Evolutionary conservation across 1,140 invertebrate species (phyloP), one percentile per base, ranked within the genome.

Genomic region (Andrena cerasifolii): DNA sequence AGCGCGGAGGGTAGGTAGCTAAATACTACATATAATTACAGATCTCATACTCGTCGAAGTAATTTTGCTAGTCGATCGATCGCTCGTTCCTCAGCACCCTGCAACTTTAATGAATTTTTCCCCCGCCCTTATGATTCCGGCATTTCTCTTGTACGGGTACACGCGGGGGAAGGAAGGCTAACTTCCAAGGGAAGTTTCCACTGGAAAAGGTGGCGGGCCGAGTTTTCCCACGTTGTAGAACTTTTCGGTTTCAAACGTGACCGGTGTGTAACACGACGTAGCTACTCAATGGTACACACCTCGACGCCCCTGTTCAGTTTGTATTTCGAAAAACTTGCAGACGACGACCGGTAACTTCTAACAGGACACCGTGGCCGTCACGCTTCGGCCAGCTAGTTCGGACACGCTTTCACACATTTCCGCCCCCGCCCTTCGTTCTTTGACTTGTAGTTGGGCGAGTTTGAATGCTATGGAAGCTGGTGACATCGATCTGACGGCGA

Each of bases 191-290:
- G 36, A 74, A 74, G 16, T 65, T 65, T 31, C 51, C 24, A 12
- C 45, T n/a, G n/a, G n/a, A n/a, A n/a, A n/a, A n/a, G n/a, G n/a
- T n/a, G 49, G 36, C 36, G 49, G 10, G 4, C 14, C n/a, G 45
- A 53, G 59, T 28, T 65, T 16, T n/a, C n/a, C 47, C 5, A 51
- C 5, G 33, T 24, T 54, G 36, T 54, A 54, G 33, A 74, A 74
- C 61, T 74, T 74, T 74, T 66, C 71, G 71, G 65, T 74, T 54
- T 74, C 59, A 54, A 53, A 74, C 71, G 71, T 74, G 71, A 74
- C 61, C 45, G 12, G 71, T 62, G 24, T 74, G 65, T 74, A 65
- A 74, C 49, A 31, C 14, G 31, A 18, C 18, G n/a, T 7, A 16
- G 43, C 18, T 43, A 54, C 49, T 65, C 45, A 53, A 73, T 51